Conservation (phyloP, 2,113 vertebrate species). For the Cephalopholis sonnerati region DNA sequence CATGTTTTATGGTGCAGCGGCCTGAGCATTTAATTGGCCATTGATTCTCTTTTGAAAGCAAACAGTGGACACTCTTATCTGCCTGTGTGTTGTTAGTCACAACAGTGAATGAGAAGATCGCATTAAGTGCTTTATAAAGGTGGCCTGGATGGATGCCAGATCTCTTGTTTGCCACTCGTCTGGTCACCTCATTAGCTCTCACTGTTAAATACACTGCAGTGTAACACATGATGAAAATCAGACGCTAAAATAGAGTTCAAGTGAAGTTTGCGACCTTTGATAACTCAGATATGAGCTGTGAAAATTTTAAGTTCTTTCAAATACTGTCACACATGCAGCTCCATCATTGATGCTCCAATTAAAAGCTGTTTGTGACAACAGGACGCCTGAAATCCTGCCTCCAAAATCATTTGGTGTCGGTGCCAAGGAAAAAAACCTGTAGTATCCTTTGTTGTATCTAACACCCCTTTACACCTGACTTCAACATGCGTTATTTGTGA, state of each 20-base stretch:
- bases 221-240: not conserved
- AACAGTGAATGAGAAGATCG: constrained; percentile 21
- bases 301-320: not conserved
- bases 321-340: not conserved
- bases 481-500: no score
- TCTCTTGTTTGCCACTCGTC: constrained; percentile 33
- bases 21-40: not conserved
- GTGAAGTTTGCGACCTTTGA: not conserved
- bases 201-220: constrained; percentile 7
- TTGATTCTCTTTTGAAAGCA: not conserved
- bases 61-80: not conserved
- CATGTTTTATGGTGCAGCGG: not conserved
- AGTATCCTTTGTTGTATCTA: no score
- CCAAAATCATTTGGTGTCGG: no score
- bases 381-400: no score
- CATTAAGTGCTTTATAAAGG: constrained; percentile 33
- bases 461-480: no score
- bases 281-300: not conserved
- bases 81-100: constrained; percentile 16
- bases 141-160: constrained; percentile 41
- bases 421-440: no score
- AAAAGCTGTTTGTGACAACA: no score
- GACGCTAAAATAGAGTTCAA: not conserved
- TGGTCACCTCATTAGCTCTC: constrained; percentile 33
- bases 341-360: not conserved